A percentile compares a stretch with the other conserved stretches of the same genome.
Evolutionary conservation across 1,140 invertebrate genomes (phyloP).

Genomic region (Lepidurus packardi): DNA sequence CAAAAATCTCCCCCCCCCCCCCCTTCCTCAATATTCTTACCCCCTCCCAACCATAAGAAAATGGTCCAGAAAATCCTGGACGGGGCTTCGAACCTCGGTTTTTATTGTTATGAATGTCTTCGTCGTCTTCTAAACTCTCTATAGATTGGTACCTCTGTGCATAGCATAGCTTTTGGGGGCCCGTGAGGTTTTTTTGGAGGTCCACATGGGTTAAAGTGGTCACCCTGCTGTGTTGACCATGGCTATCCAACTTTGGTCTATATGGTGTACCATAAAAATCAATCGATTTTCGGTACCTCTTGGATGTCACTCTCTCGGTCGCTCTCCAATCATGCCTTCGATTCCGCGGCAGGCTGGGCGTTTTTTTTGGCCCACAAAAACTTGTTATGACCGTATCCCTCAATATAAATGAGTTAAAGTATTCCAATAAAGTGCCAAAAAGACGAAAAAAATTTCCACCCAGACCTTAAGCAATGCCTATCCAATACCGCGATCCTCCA

Average conservation of each 20-base stretch:
- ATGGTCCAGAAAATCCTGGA: not conserved
- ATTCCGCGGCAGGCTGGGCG: not conserved
- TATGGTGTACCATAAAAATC: conserved; percentile 8
- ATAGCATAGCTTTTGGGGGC: not conserved
- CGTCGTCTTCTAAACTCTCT: not conserved
- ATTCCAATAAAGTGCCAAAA: not conserved
- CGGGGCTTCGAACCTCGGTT: not conserved
- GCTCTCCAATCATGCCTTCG: not conserved
- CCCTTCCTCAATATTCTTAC: not conserved
- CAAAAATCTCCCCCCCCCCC: not conserved
- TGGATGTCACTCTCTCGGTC: not conserved
- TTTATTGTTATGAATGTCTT: conserved; percentile 22
- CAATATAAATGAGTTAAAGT: conserved; percentile 12
- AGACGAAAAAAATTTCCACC: not conserved
- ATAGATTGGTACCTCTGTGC: not conserved
- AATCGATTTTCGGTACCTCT: not conserved
- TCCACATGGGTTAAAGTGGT: conserved; percentile 13
- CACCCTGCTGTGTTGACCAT: conserved; percentile 20
- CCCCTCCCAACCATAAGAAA: not conserved
- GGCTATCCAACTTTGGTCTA: conserved; percentile 1
- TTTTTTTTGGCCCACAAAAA: not conserved
- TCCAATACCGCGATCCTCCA: not conserved
- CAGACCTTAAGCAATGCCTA: not conserved
- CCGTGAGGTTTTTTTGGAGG: not conserved
- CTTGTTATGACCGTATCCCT: conserved; percentile 13